Evolutionary conservation across 2,113 vertebrate genomes (phyloP).

Genomic region (Suricata suricatta): DNA sequence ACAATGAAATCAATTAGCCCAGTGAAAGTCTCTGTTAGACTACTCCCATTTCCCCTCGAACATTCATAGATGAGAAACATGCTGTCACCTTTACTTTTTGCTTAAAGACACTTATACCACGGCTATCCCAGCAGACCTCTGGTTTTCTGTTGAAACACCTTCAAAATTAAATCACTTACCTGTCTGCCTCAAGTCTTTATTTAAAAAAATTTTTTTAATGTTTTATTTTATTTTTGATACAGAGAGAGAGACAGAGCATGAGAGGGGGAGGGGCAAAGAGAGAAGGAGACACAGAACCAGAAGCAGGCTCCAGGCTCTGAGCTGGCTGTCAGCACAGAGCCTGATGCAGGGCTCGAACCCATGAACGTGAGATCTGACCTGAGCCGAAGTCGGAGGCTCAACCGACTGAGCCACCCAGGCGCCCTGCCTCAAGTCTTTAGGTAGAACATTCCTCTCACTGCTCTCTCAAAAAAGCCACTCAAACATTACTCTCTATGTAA

Average conservation of each 20-base stretch:
- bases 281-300: too few relatives aligned
- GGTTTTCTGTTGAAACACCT: neutral
- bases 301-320: too few relatives aligned
- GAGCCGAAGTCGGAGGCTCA: too few relatives aligned
- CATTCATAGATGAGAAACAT: neutral
- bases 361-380: too few relatives aligned
- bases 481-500: neutral
- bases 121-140: neutral
- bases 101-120: conserved; percentile 1
- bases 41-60: neutral
- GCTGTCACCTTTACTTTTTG: neutral
- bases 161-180: conserved; percentile 61
- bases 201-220: too few relatives aligned
- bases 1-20: neutral
- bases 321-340: too few relatives aligned
- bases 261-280: too few relatives aligned
- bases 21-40: neutral
- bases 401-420: too few relatives aligned
- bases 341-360: too few relatives aligned
- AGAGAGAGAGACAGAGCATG: too few relatives aligned
- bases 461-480: neutral
- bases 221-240: too few relatives aligned
- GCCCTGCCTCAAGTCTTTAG: neutral
- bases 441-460: neutral
- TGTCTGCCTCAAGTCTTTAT: neutral